phyloP scores from a whole-genome alignment of 1,140 invertebrate genomes.

The Tetragnatha versicolor region DNA sequence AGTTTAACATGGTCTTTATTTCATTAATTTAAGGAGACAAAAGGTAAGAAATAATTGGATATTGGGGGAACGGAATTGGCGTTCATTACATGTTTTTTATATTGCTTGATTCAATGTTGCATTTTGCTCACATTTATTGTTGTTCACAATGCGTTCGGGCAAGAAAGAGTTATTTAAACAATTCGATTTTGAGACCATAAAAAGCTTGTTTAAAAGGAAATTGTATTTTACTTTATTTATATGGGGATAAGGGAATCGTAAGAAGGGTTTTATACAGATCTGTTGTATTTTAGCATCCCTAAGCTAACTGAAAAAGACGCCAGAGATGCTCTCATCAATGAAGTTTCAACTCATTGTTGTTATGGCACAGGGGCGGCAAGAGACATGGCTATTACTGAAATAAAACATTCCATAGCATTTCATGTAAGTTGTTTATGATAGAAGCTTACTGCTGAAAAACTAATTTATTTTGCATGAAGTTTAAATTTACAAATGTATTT shows the following conservation, averaged over 20 bases:
- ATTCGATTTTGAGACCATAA: no score
- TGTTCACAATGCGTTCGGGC: no score
- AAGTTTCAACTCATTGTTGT: constrained; percentile 68
- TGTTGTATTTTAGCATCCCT: constrained; percentile 48
- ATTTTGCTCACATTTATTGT: no score
- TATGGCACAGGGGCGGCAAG: constrained; percentile 68
- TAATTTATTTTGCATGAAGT: no score
- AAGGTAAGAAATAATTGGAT: no score
- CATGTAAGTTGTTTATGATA: constrained; percentile 64
- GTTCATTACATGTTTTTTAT: no score
- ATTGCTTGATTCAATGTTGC: no score
- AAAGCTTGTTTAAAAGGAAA: neutral
- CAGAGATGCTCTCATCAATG: constrained; percentile 65
- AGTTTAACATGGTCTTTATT: no score
- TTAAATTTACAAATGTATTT: constrained; percentile 12
- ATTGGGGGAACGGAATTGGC: no score
- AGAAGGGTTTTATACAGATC: no score
- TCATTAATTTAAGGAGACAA: no score
- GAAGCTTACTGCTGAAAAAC: neutral
- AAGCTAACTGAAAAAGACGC: constrained; percentile 67
- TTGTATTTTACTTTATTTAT: neutral
- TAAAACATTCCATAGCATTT: constrained; percentile 68
- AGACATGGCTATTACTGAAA: constrained; percentile 67
- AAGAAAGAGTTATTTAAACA: no score
- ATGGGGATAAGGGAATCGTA: neutral